Evolutionary conservation across 1,140 invertebrate genomes (phyloP).

Genomic region (Coelopa frigida): DNA sequence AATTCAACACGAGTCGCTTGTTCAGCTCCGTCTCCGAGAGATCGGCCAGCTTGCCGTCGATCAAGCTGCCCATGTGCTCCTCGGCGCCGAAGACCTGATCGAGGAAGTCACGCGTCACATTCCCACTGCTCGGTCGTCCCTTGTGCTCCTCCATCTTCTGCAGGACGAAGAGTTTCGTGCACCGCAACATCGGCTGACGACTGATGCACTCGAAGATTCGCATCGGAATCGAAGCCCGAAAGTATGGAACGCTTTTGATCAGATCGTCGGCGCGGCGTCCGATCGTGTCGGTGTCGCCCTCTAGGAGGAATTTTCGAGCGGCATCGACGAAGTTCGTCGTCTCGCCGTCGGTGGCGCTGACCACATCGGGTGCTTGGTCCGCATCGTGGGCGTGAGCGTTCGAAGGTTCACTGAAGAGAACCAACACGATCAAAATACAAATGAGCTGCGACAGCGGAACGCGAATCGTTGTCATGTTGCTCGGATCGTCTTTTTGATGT

Average conservation of each 20-base stretch:
- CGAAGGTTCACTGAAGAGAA: no score
- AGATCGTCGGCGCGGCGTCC: background rate
- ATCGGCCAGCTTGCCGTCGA: slow-evolving; percentile 25
- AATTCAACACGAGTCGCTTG: slow-evolving; percentile 28
- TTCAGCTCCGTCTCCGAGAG: slow-evolving; percentile 38
- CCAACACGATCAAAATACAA: no score
- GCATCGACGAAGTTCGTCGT: no score
- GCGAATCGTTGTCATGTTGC: no score
- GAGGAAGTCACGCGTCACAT: slow-evolving; percentile 38
- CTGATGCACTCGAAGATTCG: slow-evolving; percentile 38
- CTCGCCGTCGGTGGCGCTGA: no score
- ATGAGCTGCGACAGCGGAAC: no score
- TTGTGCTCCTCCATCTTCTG: slow-evolving; percentile 37
- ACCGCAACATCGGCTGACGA: slow-evolving; percentile 30
- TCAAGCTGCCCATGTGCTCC: slow-evolving; percentile 28
- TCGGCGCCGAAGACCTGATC: slow-evolving; percentile 37
- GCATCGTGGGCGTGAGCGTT: no score
- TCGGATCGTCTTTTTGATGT: no score
- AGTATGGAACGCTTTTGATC: slow-evolving; percentile 26
- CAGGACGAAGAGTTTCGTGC: slow-evolving; percentile 41
- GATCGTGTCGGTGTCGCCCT: background rate
- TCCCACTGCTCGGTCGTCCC: slow-evolving; percentile 23
- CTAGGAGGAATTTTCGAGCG: slow-evolving; percentile 1
- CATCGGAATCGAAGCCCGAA: slow-evolving; percentile 37
- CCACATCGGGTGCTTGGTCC: no score